Evolutionary conservation across 2,888 invertebrate genomes (phyloP).

Genomic region (Iselma pallidipennis): DNA sequence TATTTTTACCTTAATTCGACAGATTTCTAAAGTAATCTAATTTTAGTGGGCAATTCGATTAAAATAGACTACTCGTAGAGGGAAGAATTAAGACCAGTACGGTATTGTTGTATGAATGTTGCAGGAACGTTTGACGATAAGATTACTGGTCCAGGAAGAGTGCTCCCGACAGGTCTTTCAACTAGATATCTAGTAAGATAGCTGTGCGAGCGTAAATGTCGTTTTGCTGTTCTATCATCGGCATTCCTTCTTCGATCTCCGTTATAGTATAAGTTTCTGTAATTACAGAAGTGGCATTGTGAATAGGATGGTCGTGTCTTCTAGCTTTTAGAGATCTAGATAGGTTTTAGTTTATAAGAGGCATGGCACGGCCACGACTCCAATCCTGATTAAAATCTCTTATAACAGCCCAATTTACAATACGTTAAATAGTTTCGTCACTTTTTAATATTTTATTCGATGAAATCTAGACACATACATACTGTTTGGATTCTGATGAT

Average conservation of each 20-base stretch:
- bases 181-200: constrained; percentile 4
- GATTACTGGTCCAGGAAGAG: constrained; percentile 17
- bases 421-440: neutral
- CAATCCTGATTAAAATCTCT: constrained; percentile 23
- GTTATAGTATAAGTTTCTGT: constrained; percentile 32
- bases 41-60: neutral
- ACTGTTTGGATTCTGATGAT: neutral
- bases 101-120: neutral
- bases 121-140: constrained; percentile 3
- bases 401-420: constrained; percentile 10
- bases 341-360: constrained; percentile 18
- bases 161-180: constrained; percentile 9
- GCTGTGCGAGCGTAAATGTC: neutral
- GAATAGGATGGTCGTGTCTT: constrained; percentile 33
- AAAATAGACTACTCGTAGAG: neutral
- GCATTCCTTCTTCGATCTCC: neutral
- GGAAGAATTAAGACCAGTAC: neutral
- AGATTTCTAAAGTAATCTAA: neutral
- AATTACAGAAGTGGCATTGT: constrained; percentile 43
- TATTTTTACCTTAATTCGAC: no score
- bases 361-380: constrained; percentile 32
- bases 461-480: neutral
- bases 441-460: neutral
- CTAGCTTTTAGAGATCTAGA: constrained; percentile 26
- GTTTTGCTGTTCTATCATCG: neutral